A percentile compares a stretch with the other conserved stretches of the same genome.
These are phyloP conservation scores for Hiodon alosoides DNA, from an alignment of 2,113 vertebrate species.

Conservation along the genomic window DNA sequence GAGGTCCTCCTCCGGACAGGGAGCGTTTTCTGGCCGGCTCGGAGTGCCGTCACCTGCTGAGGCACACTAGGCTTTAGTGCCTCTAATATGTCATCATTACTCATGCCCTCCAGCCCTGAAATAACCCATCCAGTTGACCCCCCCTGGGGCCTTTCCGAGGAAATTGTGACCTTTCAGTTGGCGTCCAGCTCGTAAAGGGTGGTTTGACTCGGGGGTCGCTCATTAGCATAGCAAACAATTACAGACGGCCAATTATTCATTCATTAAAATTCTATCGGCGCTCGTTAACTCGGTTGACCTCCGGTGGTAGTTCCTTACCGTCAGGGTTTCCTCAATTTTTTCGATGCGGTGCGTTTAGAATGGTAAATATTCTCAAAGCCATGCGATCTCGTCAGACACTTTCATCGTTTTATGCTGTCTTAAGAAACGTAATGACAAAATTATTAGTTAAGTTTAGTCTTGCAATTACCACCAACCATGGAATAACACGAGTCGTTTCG, in stretches of 20 bases:
- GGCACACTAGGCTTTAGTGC: conserved; percentile 10
- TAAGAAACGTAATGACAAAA: too few relatives aligned
- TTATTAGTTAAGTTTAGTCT: too few relatives aligned
- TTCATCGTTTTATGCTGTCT: too few relatives aligned
- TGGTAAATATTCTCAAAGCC: background rate
- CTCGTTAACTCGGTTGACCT: conserved; percentile 21
- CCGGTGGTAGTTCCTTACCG: background rate
- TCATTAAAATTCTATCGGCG: conserved; percentile 23
- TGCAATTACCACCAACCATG: too few relatives aligned
- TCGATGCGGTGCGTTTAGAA: conserved; percentile 1
- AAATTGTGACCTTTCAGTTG: conserved; percentile 21
- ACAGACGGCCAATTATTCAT: conserved; percentile 22
- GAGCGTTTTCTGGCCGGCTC: background rate
- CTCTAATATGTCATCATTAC: conserved; percentile 25
- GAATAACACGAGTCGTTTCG: too few relatives aligned
- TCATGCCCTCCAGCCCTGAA: conserved; percentile 8
- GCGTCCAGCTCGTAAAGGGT: conserved; percentile 12
- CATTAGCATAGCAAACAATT: conserved; percentile 3
- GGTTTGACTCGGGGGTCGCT: background rate
- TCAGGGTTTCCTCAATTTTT: background rate
- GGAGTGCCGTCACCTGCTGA: conserved; percentile 22
- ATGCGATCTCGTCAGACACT: too few relatives aligned
- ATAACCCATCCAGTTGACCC: conserved; percentile 6
- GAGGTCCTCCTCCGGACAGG: background rate
- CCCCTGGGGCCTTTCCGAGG: conserved; percentile 6